Conservation (phyloP, 2,888 invertebrate species). For the Erynnis tages region DNA sequence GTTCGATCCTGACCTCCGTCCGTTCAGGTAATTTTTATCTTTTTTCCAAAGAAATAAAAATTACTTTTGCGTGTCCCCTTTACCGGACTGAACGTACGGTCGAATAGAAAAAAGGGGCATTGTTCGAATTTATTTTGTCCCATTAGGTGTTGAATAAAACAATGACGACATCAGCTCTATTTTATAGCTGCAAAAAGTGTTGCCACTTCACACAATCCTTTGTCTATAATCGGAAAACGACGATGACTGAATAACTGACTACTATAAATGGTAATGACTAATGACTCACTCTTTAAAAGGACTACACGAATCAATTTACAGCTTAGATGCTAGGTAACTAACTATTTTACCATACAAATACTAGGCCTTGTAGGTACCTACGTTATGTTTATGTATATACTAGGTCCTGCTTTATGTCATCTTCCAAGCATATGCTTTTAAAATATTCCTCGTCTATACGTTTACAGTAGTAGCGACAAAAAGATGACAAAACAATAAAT, state of each 20-base stretch:
- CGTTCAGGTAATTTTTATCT: neutral
- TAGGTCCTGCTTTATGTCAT: too few relatives aligned
- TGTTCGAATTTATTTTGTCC: slow-evolving; percentile 27
- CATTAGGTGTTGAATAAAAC: slow-evolving; percentile 27
- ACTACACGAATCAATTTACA: neutral
- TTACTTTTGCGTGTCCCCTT: neutral
- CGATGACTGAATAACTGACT: slow-evolving; percentile 1
- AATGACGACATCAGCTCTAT: slow-evolving; percentile 19
- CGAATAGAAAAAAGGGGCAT: slow-evolving; percentile 24
- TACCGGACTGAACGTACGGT: neutral
- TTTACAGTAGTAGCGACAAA: too few relatives aligned
- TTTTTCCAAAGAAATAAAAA: neutral
- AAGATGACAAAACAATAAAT: neutral
- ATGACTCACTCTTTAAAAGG: slow-evolving; percentile 2
- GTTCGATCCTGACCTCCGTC: neutral
- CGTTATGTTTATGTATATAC: too few relatives aligned
- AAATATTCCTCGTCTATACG: too few relatives aligned
- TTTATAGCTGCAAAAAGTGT: slow-evolving; percentile 14
- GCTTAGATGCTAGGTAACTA: neutral
- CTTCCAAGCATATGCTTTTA: too few relatives aligned
- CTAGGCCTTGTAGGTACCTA: too few relatives aligned
- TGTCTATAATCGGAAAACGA: slow-evolving; percentile 10
- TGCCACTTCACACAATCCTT: slow-evolving; percentile 11
- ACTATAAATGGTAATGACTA: slow-evolving; percentile 8
- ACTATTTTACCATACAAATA: too few relatives aligned